Conservation (phyloP, 2,888 invertebrate genomes). For the Strigamia crassipes region DNA sequence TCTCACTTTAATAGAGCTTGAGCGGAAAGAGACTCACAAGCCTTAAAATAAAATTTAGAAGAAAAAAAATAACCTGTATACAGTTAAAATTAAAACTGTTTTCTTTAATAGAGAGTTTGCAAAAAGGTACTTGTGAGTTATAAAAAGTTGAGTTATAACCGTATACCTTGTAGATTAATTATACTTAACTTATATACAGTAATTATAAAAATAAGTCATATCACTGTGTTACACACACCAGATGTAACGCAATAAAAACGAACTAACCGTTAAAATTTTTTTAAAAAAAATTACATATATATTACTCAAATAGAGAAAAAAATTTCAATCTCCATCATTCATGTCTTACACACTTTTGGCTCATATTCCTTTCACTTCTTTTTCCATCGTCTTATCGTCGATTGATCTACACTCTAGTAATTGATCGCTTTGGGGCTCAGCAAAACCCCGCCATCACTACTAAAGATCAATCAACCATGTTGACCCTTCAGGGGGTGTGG, state of each 20-base stretch:
- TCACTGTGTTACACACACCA: too few species aligned
- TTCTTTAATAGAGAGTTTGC: too few species aligned
- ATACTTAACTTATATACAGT: too few species aligned
- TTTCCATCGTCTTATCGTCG: constrained; percentile 23
- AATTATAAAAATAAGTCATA: too few species aligned
- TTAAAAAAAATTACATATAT: too few species aligned
- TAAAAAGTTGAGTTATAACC: too few species aligned
- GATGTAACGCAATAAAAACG: too few species aligned
- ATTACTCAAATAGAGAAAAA: neutral
- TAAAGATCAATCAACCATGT: constrained; percentile 26
- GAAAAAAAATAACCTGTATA: neutral
- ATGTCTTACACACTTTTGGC: constrained; percentile 10
- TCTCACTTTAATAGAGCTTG: neutral
- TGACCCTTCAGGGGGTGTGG: neutral
- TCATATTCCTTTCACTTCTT: constrained; percentile 29
- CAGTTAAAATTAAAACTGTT: too few species aligned
- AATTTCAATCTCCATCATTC: constrained; percentile 27
- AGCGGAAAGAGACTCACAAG: neutral
- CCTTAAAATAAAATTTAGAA: neutral
- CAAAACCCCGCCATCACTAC: constrained; percentile 24
- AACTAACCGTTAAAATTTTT: too few species aligned
- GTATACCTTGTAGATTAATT: too few species aligned
- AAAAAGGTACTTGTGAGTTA: too few species aligned
- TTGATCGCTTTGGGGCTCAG: constrained; percentile 37
- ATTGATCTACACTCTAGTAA: constrained; percentile 34